phyloP scores from a whole-genome alignment of 2,888 invertebrate species.

The Sympetrum striolatum region DNA sequence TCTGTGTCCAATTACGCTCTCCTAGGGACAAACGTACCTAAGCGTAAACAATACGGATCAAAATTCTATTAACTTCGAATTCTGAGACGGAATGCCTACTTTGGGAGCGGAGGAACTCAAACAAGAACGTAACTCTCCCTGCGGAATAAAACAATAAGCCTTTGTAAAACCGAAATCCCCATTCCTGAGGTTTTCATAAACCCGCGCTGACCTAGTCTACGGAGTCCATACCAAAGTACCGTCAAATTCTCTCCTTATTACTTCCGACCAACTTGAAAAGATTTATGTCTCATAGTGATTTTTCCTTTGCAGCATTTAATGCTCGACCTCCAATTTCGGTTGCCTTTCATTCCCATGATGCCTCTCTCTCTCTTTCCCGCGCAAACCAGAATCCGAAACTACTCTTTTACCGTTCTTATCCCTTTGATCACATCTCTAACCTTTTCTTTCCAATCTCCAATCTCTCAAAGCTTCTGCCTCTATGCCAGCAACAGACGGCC shows the following conservation, averaged over 20 bases:
- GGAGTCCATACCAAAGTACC: neutral
- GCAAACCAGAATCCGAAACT: constrained; percentile 2
- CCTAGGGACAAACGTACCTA: no score
- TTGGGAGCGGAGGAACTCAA: no score
- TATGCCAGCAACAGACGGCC: constrained; percentile 5
- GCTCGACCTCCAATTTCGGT: neutral
- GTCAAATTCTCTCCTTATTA: neutral
- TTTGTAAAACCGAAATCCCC: no score
- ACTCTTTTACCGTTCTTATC: neutral
- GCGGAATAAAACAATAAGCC: no score
- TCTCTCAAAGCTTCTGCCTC: neutral
- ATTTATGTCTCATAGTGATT: neutral
- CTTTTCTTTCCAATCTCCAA: constrained; percentile 16
- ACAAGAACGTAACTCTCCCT: no score
- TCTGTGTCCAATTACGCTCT: no score
- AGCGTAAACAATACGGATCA: no score
- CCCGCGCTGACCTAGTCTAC: neutral
- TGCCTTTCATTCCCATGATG: neutral
- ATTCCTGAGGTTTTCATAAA: neutral
- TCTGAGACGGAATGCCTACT: no score
- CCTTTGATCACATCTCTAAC: constrained; percentile 8
- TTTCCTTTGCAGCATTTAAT: neutral
- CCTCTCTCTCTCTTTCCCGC: neutral
- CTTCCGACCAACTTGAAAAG: neutral
- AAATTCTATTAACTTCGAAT: no score